Evolutionary conservation across 2,113 vertebrate genomes (phyloP).

Genomic region (Pitta sordida): DNA sequence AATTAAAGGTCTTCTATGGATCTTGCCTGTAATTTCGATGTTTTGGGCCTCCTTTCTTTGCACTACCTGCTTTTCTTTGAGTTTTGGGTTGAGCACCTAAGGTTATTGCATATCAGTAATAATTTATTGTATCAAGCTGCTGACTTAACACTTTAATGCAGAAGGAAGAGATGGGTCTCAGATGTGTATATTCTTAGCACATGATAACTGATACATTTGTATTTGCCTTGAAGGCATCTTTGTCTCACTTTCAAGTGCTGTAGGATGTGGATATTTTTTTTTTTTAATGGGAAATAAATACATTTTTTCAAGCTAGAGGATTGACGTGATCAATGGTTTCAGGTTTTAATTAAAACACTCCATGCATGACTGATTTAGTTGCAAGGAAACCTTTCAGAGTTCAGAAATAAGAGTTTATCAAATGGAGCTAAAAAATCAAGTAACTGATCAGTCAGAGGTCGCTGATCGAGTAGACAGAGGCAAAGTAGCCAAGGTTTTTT

Average conservation of each 20-base stretch:
- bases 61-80: neutral
- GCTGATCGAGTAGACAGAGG: neutral
- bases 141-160: neutral
- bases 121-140: neutral
- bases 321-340: neutral
- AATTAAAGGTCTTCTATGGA: neutral
- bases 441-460: neutral
- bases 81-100: neutral
- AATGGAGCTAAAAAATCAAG: neutral
- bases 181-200: neutral
- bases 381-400: conserved; percentile 4
- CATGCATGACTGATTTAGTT: neutral
- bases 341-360: conserved; percentile 42
- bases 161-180: neutral
- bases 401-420: neutral
- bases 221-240: neutral
- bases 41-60: neutral
- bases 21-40: neutral
- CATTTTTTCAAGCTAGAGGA: neutral
- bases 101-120: neutral
- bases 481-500: neutral
- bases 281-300: conserved; percentile 6
- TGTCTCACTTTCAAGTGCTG: neutral
- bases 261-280: neutral
- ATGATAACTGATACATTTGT: neutral